Evolutionary conservation across 2,113 vertebrate species (phyloP).

Genomic region (Sigmodon hispidus): DNA sequence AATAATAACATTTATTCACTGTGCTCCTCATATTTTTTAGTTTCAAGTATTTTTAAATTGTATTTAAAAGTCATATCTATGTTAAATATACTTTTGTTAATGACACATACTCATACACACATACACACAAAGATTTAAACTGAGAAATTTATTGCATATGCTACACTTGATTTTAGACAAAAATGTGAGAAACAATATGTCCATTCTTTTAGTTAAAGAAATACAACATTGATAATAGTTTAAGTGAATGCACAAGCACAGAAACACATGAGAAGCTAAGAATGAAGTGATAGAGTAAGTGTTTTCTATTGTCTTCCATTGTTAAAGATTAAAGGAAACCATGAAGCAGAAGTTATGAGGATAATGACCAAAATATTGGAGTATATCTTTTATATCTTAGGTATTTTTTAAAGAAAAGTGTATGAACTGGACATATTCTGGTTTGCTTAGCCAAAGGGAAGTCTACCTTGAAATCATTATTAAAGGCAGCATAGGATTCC

Average conservation of each 20-base stretch:
- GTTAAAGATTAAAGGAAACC: not conserved
- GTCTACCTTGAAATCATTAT: slow-evolving; percentile 44
- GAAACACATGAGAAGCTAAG: not conserved
- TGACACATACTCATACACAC: not conserved
- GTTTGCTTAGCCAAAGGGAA: not conserved
- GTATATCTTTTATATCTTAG: not conserved
- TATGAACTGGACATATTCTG: not conserved
- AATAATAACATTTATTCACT: not conserved
- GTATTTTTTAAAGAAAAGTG: not conserved
- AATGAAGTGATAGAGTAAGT: not conserved
- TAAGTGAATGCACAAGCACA: not conserved
- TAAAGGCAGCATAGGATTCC: not conserved
- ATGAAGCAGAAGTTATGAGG: not conserved
- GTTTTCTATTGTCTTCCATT: not conserved
- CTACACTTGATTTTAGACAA: not conserved
- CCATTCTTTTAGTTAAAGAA: not conserved
- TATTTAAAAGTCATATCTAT: not conserved
- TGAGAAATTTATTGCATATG: not conserved
- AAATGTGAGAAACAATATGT: not conserved
- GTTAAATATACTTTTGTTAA: not conserved
- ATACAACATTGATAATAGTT: not conserved
- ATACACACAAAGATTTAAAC: not conserved
- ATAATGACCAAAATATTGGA: not conserved
- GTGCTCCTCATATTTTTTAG: not conserved
- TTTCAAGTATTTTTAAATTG: not conserved